Evolutionary conservation across 2,888 invertebrate species (phyloP).

Genomic region (Cryptus armator): DNA sequence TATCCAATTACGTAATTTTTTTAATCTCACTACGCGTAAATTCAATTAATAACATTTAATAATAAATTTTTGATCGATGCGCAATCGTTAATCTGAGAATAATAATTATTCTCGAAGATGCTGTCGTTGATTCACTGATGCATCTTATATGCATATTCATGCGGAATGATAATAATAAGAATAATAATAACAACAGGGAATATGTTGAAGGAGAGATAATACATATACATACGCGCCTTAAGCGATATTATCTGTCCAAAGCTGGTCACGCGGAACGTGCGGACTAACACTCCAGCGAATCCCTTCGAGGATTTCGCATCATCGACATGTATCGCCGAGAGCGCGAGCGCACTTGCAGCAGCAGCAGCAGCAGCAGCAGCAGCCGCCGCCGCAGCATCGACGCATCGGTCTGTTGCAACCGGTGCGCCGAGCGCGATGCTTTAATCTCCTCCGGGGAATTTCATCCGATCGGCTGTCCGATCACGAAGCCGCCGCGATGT

Average conservation of each 20-base stretch:
- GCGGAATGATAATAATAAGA: conserved; percentile 34
- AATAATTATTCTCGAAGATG: conserved; percentile 38
- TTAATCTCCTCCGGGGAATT: conserved; percentile 69
- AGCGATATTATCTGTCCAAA: conserved; percentile 57
- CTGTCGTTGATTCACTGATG: conserved; percentile 41
- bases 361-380: conserved; percentile 17
- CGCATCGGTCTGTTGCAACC: conserved; percentile 31
- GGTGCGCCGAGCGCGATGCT: conserved; percentile 51
- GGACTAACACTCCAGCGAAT: conserved; percentile 42
- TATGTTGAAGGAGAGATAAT: conserved; percentile 48
- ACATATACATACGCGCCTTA: conserved; percentile 49
- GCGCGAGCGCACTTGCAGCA: conserved; percentile 16
- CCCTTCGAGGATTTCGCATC: conserved; percentile 58
- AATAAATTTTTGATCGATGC: conserved; percentile 44
- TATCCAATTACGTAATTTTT: not conserved
- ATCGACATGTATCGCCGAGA: conserved; percentile 47
- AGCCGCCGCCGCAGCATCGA: not conserved
- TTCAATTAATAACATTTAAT: conserved; percentile 32
- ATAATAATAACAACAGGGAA: conserved; percentile 40
- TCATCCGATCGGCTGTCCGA: conserved; percentile 69
- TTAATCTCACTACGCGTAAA: not conserved
- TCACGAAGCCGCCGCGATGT: conserved; percentile 59
- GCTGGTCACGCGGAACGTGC: conserved; percentile 61
- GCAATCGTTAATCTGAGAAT: conserved; percentile 33
- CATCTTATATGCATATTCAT: conserved; percentile 44